Conservation (phyloP, 2,113 vertebrate species). For the Onychostoma macrolepis region DNA sequence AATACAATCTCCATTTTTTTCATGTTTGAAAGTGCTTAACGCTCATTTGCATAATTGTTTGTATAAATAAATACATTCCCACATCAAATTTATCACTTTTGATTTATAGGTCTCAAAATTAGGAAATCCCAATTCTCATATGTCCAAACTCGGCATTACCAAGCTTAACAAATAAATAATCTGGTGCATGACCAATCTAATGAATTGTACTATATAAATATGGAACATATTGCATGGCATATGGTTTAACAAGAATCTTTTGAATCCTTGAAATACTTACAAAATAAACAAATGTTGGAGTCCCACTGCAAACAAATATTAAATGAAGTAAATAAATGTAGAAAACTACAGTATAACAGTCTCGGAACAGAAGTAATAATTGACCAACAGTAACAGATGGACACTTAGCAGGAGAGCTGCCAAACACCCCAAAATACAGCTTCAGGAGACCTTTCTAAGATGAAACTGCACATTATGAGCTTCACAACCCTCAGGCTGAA, state of each 20-base stretch:
- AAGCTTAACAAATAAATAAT: not conserved
- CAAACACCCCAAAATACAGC: not conserved
- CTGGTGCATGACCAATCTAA: not conserved
- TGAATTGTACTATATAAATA: not conserved
- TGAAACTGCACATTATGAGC: not conserved
- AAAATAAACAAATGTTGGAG: not conserved
- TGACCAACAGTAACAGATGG: not conserved
- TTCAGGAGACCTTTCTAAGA: not conserved
- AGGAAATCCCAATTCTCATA: no score
- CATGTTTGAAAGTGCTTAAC: not conserved
- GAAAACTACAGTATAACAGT: not conserved
- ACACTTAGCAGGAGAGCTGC: not conserved
- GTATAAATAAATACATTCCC: not conserved
- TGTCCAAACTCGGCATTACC: not conserved
- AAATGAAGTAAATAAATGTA: not conserved
- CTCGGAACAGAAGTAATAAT: not conserved
- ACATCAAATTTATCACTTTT: not conserved
- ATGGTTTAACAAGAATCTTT: not conserved
- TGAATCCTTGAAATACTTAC: not conserved
- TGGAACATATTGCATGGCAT: not conserved
- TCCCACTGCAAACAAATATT: not conserved
- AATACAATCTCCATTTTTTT: not conserved
- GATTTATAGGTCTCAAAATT: not conserved
- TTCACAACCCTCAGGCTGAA: not conserved
- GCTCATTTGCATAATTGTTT: not conserved